A percentile compares a stretch with the other conserved stretches of the same genome.
Conservation (phyloP, 2,797 vertebrate species). For the Microctenopoma steveboyesi region DNA sequence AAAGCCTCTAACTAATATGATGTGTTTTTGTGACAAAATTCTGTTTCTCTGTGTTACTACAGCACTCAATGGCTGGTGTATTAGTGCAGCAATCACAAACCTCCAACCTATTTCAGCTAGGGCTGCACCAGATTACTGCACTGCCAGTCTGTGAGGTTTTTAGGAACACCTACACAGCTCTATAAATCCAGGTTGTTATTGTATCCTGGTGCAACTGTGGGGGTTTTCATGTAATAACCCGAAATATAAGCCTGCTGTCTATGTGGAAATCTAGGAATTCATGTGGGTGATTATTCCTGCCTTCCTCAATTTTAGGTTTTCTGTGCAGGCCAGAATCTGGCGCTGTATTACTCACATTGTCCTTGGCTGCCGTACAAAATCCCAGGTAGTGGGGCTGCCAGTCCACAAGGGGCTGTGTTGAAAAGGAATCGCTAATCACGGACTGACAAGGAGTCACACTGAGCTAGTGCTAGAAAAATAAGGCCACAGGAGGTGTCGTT, state of each 20-base stretch:
- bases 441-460: slow-evolving; percentile 26
- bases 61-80: slow-evolving; percentile 12
- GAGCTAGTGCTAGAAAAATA: slow-evolving; percentile 19
- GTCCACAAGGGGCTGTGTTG: slow-evolving; percentile 42
- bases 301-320: slow-evolving; percentile 10
- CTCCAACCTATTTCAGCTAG: slow-evolving; percentile 28
- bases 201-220: slow-evolving; percentile 34
- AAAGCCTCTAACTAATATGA: not conserved
- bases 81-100: slow-evolving; percentile 21
- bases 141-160: slow-evolving; percentile 13
- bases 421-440: slow-evolving; percentile 65
- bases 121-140: slow-evolving; percentile 31
- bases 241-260: slow-evolving; percentile 42
- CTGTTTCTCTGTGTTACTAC: slow-evolving; percentile 8
- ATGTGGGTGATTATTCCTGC: slow-evolving; percentile 53
- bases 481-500: slow-evolving; percentile 11
- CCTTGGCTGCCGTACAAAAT: slow-evolving; percentile 51
- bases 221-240: slow-evolving; percentile 41
- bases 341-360: slow-evolving; percentile 49
- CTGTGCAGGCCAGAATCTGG: slow-evolving; percentile 41
- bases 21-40: not conserved
- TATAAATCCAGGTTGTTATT: slow-evolving; percentile 46
- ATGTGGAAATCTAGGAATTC: slow-evolving; percentile 50
- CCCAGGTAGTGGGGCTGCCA: slow-evolving; percentile 35
- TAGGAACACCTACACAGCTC: slow-evolving; percentile 51